A percentile compares a stretch with the other conserved stretches of the same genome.
phyloP scores from a whole-genome alignment of 2,113 vertebrate species.

The Synchiropus splendidus region DNA sequence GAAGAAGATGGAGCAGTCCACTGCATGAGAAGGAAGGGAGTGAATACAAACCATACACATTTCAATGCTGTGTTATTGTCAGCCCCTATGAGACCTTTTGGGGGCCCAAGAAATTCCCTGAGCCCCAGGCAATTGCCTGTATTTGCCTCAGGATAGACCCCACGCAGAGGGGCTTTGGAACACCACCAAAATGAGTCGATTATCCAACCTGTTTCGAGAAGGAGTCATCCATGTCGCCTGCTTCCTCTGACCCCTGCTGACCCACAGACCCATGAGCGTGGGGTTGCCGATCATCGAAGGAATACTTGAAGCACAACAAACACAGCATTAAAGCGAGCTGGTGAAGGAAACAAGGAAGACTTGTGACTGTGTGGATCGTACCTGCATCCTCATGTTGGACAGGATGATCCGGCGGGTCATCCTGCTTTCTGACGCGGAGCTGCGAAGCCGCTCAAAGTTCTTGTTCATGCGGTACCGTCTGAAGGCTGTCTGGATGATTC shows the following conservation, averaged over 20 bases:
- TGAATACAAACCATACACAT: too few relatives aligned
- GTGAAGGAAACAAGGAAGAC: not conserved
- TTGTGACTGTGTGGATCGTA: slow-evolving; percentile 7
- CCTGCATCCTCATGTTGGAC: slow-evolving; percentile 62
- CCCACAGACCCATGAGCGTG: slow-evolving; percentile 35
- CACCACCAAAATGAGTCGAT: too few relatives aligned
- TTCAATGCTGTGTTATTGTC: too few relatives aligned
- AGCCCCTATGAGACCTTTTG: too few relatives aligned
- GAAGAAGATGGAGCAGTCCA: too few relatives aligned
- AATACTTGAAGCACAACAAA: slow-evolving; percentile 34
- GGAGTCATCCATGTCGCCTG: slow-evolving; percentile 45
- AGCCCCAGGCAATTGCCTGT: too few relatives aligned
- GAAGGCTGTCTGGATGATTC: slow-evolving; percentile 58
- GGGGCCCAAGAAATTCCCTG: too few relatives aligned
- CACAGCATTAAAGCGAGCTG: not conserved
- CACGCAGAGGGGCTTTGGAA: too few relatives aligned
- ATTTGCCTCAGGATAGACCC: too few relatives aligned
- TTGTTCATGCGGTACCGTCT: slow-evolving; percentile 61
- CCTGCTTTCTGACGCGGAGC: slow-evolving; percentile 53
- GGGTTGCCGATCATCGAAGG: slow-evolving; percentile 49
- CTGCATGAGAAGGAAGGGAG: too few relatives aligned
- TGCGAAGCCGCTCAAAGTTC: slow-evolving; percentile 56
- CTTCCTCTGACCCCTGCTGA: slow-evolving; percentile 37
- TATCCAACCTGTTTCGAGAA: slow-evolving; percentile 53
- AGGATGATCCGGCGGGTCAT: slow-evolving; percentile 61